Evolutionary conservation across 2,113 vertebrate genomes (phyloP).

Genomic region (Podarcis raffonei): DNA sequence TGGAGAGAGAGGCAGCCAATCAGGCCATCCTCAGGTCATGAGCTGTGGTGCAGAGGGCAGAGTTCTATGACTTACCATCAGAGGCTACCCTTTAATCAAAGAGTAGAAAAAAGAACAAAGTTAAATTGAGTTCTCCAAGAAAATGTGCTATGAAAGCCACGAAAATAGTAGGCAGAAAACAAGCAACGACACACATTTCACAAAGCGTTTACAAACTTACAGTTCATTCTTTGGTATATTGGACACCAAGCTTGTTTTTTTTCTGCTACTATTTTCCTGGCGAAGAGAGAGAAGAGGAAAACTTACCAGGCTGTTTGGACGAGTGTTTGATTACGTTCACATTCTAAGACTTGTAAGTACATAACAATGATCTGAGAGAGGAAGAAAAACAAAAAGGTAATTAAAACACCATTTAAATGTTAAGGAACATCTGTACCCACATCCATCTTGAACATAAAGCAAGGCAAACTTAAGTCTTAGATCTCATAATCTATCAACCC

Average conservation of each 20-base stretch:
- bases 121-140: constrained; percentile 95
- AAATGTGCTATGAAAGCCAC: constrained; percentile 78
- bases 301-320: constrained; percentile 99
- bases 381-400: constrained; percentile 38
- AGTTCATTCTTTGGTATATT: constrained; percentile 75
- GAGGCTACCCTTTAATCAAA: constrained; percentile 99
- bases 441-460: background rate
- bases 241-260: constrained; percentile 78
- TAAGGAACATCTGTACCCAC: background rate
- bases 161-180: constrained; percentile 89
- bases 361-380: constrained; percentile 92
- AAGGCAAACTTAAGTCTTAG: rapidly evolving
- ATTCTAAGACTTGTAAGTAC: constrained; percentile 99
- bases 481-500: rapidly evolving
- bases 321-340: constrained; percentile 97
- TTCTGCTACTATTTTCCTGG: constrained; percentile 87
- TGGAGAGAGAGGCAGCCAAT: constrained; percentile 99
- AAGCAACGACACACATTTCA: constrained; percentile 61
- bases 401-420: background rate
- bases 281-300: constrained; percentile 66
- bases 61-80: constrained; percentile 99
- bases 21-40: constrained; percentile 99
- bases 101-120: constrained; percentile 99
- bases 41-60: constrained; percentile 99
- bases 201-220: constrained; percentile 50